Base-by-base conservation (phyloP, 30 jellyfish, hydroid and myxozoan genomes). In the Turritopsis rubra region DNA sequence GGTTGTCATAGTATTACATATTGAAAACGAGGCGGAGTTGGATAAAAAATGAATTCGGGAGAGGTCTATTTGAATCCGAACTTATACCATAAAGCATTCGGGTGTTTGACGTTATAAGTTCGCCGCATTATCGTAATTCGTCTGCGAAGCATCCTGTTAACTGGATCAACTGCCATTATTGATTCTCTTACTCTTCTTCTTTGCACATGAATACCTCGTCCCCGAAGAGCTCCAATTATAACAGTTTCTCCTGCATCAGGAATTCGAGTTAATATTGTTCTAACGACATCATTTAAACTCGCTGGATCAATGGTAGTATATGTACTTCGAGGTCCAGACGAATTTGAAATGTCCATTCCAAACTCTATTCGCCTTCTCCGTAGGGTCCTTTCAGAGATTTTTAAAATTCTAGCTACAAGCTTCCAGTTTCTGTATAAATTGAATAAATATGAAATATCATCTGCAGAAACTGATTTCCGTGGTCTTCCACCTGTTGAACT, bases 91-190 rank as follows among this genome's bases (percentile, higher is more conserved):
- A 82, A 52, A 19, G 89, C 53, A 71, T 82, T 82, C 19, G 89
- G 89, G 28, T 74, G 54, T 17, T 29, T 30, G 8, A 82, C 89
- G 66, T 52, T 82, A 71, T 82, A 82, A 16, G 52, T 22, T 66
- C 75, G 29, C 25, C 89, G 29, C 20, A 82, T 31, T 25, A 82
- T 52, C 74, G 89, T 27, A n/a, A 71, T 66, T 82, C 81, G 71
- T 65, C 89, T 27, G 29, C 89, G 54, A 23, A 82, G 52, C 25
- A 31, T 17, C 72, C 89, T 28, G 27, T 74, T 71, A 8, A 82
- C 54, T 17, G 89, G 89, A 82, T 82, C 89, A 65, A 82, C 85
- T 28, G 65, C 85, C 73, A 24, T 82, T 16, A 82, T 82, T n/a
- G 89, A 85, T 27, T 82, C 89, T n/a, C 89, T 21, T 5, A 82